Evolutionary conservation across 2,888 invertebrate species (phyloP).

Genomic region (Carterocephalus palaemon): DNA sequence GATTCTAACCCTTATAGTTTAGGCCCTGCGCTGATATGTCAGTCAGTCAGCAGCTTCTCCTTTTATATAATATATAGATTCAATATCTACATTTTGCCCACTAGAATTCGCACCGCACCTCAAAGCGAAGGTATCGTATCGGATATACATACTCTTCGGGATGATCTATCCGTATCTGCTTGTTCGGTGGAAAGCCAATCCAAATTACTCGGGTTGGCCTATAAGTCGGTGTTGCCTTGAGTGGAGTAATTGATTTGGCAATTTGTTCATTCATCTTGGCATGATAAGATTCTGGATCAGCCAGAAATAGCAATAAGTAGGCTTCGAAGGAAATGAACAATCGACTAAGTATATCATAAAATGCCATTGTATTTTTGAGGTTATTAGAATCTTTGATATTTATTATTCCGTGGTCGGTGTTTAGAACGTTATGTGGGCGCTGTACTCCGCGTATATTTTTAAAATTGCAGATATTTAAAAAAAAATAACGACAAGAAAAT

Average conservation of each 20-base stretch:
- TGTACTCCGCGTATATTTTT: too few species aligned
- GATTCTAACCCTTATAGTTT: too few species aligned
- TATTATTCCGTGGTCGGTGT: too few species aligned
- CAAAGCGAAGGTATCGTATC: slow-evolving; percentile 10
- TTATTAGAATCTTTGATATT: too few species aligned
- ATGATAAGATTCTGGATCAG: slow-evolving; percentile 5
- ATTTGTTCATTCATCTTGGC: slow-evolving; percentile 15
- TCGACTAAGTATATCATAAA: too few species aligned
- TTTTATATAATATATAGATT: too few species aligned
- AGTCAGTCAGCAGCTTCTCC: too few species aligned
- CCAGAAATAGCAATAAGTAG: background rate
- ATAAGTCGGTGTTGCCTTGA: slow-evolving; percentile 7
- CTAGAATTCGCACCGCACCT: slow-evolving; percentile 8
- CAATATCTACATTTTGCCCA: background rate
- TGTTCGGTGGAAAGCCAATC: slow-evolving; percentile 12
- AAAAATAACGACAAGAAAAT: too few species aligned
- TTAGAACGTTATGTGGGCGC: too few species aligned
- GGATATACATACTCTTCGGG: slow-evolving; percentile 4
- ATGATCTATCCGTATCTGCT: slow-evolving; percentile 11
- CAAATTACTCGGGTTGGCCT: slow-evolving; percentile 8
- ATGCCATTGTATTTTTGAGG: too few species aligned
- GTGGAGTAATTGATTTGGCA: slow-evolving; percentile 22
- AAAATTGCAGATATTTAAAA: too few species aligned
- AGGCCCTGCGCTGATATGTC: too few species aligned
- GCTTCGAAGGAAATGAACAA: background rate